phyloP scores from a whole-genome alignment of 92 coral and sea anemone species.

The Bergia puertoricense region DNA sequence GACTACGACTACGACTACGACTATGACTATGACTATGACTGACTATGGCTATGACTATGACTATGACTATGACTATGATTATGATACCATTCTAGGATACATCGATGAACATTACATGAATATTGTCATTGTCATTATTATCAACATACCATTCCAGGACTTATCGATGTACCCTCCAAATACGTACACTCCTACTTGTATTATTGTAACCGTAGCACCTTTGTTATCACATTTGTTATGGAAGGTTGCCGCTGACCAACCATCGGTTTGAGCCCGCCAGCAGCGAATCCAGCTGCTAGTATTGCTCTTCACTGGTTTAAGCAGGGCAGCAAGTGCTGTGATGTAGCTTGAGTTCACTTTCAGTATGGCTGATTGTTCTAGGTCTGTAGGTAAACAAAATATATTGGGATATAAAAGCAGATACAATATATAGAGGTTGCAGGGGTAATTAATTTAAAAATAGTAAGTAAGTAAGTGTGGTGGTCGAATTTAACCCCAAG shows the following conservation, averaged over 20 bases:
- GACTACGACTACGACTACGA: no score
- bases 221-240: conserved; percentile 22
- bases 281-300: conserved; percentile 17
- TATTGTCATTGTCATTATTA: no score
- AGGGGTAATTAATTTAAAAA: not conserved
- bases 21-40: no score
- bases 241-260: conserved; percentile 31
- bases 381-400: not conserved
- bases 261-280: conserved; percentile 31
- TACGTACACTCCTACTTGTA: conserved; percentile 15
- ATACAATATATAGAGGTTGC: not conserved
- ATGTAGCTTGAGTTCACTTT: not conserved
- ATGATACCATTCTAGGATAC: conserved; percentile 3
- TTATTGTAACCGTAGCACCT: conserved; percentile 22
- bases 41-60: no score
- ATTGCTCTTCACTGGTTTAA: conserved; percentile 5
- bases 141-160: conserved; percentile 15
- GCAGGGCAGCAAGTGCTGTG: not conserved
- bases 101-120: not conserved
- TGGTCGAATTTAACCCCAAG: no score
- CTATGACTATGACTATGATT: no score
- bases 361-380: conserved; percentile 1
- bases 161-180: conserved; percentile 27
- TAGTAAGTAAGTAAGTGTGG: no score
- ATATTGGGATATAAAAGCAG: not conserved